A percentile compares a stretch with the other conserved stretches of the same genome.
These are phyloP conservation scores for Ichneumoninae sp. DNA, from an alignment of 2,888 invertebrate species.

Conservation along the genomic window DNA sequence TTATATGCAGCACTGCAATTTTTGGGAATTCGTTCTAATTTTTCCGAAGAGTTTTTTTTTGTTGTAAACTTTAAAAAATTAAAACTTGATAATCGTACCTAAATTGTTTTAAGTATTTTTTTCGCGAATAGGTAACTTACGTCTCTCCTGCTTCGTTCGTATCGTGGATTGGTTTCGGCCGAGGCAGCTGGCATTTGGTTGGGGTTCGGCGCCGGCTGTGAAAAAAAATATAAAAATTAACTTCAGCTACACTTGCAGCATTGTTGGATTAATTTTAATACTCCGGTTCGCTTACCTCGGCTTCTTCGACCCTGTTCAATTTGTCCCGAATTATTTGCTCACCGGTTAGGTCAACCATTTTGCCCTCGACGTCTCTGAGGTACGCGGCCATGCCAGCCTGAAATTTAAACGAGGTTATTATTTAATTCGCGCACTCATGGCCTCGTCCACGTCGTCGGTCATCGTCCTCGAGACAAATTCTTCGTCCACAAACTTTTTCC, in stretches of 20 bases:
- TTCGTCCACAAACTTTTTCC: constrained; percentile 87
- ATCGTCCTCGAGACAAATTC: constrained; percentile 5
- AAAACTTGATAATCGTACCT: neutral
- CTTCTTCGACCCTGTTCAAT: constrained; percentile 68
- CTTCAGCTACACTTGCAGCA: neutral
- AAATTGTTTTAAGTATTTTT: neutral
- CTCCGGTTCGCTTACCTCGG: constrained; percentile 59
- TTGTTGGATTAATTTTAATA: neutral
- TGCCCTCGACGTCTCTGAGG: constrained; percentile 91
- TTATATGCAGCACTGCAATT: no score
- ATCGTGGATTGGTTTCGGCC: constrained; percentile 74
- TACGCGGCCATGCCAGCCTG: constrained; percentile 94
- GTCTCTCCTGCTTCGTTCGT: constrained; percentile 61
- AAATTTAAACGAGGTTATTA: constrained; percentile 61
- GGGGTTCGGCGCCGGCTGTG: constrained; percentile 63
- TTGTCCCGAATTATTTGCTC: constrained; percentile 84
- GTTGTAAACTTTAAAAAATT: no score
- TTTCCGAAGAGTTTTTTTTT: no score
- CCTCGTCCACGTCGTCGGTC: neutral
- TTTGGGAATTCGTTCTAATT: no score
- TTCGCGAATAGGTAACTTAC: constrained; percentile 50
- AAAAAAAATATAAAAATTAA: neutral
- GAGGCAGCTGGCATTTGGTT: constrained; percentile 72
- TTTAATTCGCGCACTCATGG: neutral
- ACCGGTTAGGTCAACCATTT: constrained; percentile 81